These are phyloP conservation scores for Drosophila lutescens DNA, from an alignment of 2,888 invertebrate species.

Conservation along the genomic window DNA sequence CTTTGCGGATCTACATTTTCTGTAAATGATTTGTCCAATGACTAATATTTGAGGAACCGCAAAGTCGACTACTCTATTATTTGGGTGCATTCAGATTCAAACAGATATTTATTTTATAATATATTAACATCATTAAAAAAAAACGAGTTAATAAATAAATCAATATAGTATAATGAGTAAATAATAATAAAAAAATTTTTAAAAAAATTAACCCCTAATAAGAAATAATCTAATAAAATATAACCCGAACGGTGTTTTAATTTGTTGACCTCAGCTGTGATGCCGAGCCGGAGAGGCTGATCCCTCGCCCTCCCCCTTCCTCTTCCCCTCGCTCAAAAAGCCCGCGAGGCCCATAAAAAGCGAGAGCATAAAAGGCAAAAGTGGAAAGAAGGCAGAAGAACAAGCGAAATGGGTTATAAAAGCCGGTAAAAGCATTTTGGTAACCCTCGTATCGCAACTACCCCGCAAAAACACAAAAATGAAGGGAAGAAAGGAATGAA, in stretches of 20 bases:
- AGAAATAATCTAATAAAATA: no score
- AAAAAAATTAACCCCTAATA: no score
- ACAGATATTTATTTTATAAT: no score
- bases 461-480: neutral
- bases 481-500: neutral
- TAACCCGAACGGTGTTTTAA: neutral
- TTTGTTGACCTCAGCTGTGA: slow-evolving; percentile 14
- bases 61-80: no score
- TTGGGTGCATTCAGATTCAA: no score
- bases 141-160: no score
- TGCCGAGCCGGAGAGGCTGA: slow-evolving; percentile 8
- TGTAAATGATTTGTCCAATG: no score
- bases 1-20: neutral
- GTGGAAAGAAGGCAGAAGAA: slow-evolving; percentile 3
- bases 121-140: no score
- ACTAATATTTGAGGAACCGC: no score
- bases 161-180: no score
- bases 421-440: slow-evolving; percentile 24
- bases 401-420: slow-evolving; percentile 25
- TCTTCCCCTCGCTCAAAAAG: neutral
- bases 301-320: neutral
- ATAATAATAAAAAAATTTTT: no score
- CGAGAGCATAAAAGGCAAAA: slow-evolving; percentile 9
- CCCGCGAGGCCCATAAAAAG: slow-evolving; percentile 17
- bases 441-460: slow-evolving; percentile 14